Evolutionary conservation across 92 coral and sea anemone genomes (phyloP).

Genomic region (Actinostola sp.): DNA sequence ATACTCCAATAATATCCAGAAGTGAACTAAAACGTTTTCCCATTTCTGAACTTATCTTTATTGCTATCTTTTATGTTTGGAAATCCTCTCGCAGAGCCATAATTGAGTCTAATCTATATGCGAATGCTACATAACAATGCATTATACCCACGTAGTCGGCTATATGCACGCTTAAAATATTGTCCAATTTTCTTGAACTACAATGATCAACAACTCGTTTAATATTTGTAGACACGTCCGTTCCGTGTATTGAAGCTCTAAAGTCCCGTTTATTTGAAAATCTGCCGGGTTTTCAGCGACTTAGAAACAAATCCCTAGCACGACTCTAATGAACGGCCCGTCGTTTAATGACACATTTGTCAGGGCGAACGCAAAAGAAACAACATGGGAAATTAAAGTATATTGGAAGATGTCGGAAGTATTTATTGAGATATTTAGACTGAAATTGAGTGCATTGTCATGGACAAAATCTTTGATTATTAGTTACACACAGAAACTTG

Average conservation of each 20-base stretch:
- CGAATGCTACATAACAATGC: background rate
- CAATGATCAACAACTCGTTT: background rate
- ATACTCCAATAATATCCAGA: no score
- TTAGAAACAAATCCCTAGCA: slow-evolving; percentile 13
- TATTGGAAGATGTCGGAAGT: slow-evolving; percentile 34
- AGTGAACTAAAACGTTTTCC: no score
- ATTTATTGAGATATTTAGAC: slow-evolving; percentile 35
- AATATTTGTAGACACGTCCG: slow-evolving; percentile 13
- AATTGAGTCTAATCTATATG: background rate
- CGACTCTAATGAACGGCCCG: slow-evolving; percentile 18
- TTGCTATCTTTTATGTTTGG: background rate
- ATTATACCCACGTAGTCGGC: no score
- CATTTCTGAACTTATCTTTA: background rate
- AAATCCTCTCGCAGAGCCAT: background rate
- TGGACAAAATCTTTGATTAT: slow-evolving; percentile 15
- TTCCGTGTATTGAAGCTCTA: slow-evolving; percentile 11
- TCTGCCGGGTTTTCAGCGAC: slow-evolving; percentile 22
- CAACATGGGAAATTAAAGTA: slow-evolving; percentile 23
- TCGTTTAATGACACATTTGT: slow-evolving; percentile 29
- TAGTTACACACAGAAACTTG: slow-evolving; percentile 12
- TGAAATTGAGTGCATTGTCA: slow-evolving; percentile 22
- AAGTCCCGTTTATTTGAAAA: slow-evolving; percentile 19
- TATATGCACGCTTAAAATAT: background rate
- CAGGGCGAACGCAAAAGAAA: slow-evolving; percentile 19
- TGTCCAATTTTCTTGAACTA: slow-evolving; percentile 6